Evolutionary conservation across 2,888 invertebrate genomes (phyloP).

Genomic region (Diabrotica balteata): DNA sequence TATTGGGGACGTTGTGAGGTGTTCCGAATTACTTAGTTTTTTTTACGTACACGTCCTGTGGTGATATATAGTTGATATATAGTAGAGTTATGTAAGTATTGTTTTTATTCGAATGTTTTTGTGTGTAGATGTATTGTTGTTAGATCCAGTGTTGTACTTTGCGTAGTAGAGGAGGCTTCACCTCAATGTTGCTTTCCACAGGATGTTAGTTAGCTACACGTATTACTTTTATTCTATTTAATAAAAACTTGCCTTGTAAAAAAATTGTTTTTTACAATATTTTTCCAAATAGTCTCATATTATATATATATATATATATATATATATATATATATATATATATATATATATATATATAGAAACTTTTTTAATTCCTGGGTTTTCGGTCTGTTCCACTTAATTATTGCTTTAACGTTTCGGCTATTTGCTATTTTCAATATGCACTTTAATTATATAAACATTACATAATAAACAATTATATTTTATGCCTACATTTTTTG

Average conservation of each 20-base stretch:
- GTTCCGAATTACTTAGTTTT: constrained; percentile 21
- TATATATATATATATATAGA: too few species aligned
- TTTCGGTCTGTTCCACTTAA: too few species aligned
- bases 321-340: too few species aligned
- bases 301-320: too few species aligned
- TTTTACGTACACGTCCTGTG: not conserved
- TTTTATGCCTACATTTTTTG: too few species aligned
- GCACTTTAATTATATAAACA: too few species aligned
- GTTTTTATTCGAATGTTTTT: constrained; percentile 5
- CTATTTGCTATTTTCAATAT: too few species aligned
- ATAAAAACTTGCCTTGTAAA: not conserved
- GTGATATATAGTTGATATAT: not conserved
- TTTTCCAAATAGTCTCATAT: too few species aligned
- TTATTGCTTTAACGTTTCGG: too few species aligned
- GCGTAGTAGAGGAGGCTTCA: not conserved
- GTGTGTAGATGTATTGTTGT: not conserved
- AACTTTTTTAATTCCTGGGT: too few species aligned
- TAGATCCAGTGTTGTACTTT: not conserved
- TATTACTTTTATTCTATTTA: not conserved
- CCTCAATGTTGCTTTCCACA: not conserved
- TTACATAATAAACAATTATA: too few species aligned
- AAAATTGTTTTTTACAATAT: too few species aligned
- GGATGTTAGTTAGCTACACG: not conserved
- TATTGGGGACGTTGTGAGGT: constrained; percentile 10
- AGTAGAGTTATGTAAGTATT: constrained; percentile 12